Conservation (phyloP, 2,888 invertebrate genomes). For the Spilosoma lubricipeda region DNA sequence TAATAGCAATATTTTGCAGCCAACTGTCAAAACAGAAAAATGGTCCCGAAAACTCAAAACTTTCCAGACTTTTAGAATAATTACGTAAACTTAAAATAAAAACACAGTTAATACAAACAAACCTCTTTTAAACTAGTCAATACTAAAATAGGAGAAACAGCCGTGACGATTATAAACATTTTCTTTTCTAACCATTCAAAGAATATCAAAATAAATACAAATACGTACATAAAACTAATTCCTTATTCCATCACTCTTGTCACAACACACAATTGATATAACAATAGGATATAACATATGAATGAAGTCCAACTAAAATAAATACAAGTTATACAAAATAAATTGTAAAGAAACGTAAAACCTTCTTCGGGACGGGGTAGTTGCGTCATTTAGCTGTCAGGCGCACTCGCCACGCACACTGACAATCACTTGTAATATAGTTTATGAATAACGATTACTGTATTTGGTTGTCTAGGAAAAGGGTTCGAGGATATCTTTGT, state of each 20-base stretch:
- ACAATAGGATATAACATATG: background rate
- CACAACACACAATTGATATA: slow-evolving; percentile 1
- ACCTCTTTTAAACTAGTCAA: background rate
- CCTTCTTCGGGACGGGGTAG: background rate
- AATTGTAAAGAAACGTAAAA: slow-evolving; percentile 1
- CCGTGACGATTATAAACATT: background rate
- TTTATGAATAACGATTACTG: slow-evolving; percentile 25
- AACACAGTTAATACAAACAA: background rate
- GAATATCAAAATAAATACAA: background rate
- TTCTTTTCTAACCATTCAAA: background rate
- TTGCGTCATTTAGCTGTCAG: slow-evolving; percentile 41
- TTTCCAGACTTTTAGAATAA: no score
- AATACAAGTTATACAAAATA: slow-evolving; percentile 16
- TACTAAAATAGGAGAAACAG: background rate
- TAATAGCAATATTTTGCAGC: no score
- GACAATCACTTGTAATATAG: slow-evolving; percentile 40
- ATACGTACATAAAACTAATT: background rate
- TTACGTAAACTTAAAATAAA: no score
- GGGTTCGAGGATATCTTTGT: slow-evolving; percentile 11
- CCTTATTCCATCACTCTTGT: slow-evolving; percentile 1
- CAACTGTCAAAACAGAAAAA: no score
- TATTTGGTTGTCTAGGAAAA: slow-evolving; percentile 16
- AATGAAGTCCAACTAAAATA: slow-evolving; percentile 10
- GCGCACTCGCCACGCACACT: slow-evolving; percentile 32
- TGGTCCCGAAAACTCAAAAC: no score